Base-by-base conservation (phyloP, 2,797 vertebrate species). In the Clarias laeviceps region DNA sequence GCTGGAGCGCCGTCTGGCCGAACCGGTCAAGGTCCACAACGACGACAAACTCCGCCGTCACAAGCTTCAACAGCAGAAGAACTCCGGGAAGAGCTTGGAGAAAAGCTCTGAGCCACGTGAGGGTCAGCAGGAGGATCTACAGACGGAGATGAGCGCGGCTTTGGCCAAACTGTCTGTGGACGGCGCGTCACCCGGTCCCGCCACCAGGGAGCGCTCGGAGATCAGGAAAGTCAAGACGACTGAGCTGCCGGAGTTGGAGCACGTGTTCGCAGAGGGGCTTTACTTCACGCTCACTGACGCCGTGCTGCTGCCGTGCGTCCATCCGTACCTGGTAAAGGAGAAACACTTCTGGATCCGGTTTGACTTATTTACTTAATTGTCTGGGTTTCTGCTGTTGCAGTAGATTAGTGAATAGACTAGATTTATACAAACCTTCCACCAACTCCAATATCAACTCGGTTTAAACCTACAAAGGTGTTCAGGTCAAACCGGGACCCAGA, bases 241-340 rank as follows among this genome's bases (percentile, higher is more conserved):
- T 0, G 97, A 97, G 27, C 95, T 99, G 56, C 98, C 98, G 0
- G 89, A 90, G 0, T 91, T 99, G 92, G 97, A 99, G 86, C 98
- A 98, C 0, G 85, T 99, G 89, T 99, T 99, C 93, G 97, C 97
- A 0, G 98, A 99, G 91, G 98, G 98, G 5, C 95, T 99, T 65
- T 98, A 97, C 94, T 99, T 99, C 92, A 99, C 98, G 9, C 92
- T 99, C 91, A 95, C 98, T 2, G 98, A 99, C 89, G 91, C 98
- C 15, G 97, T 99, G 87, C 96, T 99, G 84, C 92, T 99, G 82
- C 98, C 98, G 0, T 99, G 98, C 90, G 92, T 99, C 88, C 94
- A 98, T 93, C 96, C 94, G 65, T 99, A 98, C 91, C 91, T 99
- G 96, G 98, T 99, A 96, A 97, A 95, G 68, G 57, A 64, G 62